Evolutionary conservation across 30 jellyfish, hydroid and myxozoan species (phyloP).

Genomic region (Pseudorhiza aurosa): DNA sequence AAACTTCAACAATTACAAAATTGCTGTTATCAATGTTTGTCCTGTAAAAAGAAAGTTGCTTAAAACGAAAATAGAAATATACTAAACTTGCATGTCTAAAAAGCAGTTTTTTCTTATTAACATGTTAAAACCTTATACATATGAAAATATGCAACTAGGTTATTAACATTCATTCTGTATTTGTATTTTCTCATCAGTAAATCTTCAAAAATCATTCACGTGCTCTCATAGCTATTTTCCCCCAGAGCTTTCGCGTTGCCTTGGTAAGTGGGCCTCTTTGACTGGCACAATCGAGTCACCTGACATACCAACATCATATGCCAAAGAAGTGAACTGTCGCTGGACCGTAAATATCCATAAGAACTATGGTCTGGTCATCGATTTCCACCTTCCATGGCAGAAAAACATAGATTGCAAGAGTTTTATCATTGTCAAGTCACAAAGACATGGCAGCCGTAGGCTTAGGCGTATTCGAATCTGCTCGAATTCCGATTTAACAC

Average conservation of each 20-base stretch:
- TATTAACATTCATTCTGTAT: no score
- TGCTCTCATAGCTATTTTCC: no score
- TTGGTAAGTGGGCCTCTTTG: conserved; percentile 48
- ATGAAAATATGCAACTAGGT: no score
- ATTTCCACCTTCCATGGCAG: conserved; percentile 75
- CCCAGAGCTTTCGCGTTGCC: conserved; percentile 83
- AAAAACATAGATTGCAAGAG: conserved; percentile 54
- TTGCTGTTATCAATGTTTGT: no score
- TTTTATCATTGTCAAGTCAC: conserved; percentile 30
- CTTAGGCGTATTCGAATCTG: conserved; percentile 55
- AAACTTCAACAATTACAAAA: no score
- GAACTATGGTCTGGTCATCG: conserved; percentile 39
- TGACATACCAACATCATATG: conserved; percentile 64
- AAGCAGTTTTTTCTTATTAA: no score
- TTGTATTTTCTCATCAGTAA: no score
- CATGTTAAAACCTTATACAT: no score
- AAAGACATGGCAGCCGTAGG: not conserved
- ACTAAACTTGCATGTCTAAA: no score
- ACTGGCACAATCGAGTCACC: conserved; percentile 78
- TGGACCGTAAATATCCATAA: conserved; percentile 66
- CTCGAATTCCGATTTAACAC: conserved; percentile 59
- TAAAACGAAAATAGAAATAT: no score
- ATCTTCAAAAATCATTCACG: no score
- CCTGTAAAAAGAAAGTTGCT: no score
- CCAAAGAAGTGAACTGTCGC: conserved; percentile 53